Evolutionary conservation across 2,113 vertebrate genomes (phyloP).

Genomic region (Onychostoma macrolepis): DNA sequence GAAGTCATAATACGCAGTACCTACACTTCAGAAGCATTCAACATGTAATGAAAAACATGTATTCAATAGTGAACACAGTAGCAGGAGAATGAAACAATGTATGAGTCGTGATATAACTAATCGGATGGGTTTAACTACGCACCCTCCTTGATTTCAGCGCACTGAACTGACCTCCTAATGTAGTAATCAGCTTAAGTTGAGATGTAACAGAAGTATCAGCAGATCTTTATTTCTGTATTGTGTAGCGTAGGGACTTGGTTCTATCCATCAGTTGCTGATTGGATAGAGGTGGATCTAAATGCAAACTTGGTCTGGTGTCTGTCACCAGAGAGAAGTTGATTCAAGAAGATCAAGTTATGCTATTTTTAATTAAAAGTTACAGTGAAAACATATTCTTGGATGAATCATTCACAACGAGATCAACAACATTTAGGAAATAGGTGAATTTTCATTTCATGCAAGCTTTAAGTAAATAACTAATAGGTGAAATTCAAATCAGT

Average conservation of each 20-base stretch:
- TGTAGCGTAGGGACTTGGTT: not conserved
- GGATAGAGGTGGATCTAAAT: not conserved
- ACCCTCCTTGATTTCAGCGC: not conserved
- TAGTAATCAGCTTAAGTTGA: not conserved
- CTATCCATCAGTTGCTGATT: not conserved
- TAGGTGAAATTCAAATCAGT: not conserved
- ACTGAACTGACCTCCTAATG: constrained; percentile 7
- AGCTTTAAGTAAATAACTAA: not conserved
- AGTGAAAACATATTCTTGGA: not conserved
- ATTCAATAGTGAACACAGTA: not conserved
- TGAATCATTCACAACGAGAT: not conserved
- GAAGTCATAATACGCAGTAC: not conserved
- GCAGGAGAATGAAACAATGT: not conserved
- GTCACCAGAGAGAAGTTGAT: not conserved
- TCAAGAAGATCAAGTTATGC: not conserved
- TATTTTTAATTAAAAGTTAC: not conserved
- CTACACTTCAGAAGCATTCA: not conserved
- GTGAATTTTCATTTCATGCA: not conserved
- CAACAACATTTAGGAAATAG: not conserved
- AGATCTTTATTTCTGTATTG: not conserved
- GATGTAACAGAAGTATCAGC: not conserved
- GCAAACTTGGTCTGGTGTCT: not conserved
- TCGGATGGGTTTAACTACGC: not conserved
- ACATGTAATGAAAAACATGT: not conserved
- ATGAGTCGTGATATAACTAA: not conserved